Base-by-base conservation (phyloP, 2,113 vertebrate species). In the Aptenodytes patagonicus region DNA sequence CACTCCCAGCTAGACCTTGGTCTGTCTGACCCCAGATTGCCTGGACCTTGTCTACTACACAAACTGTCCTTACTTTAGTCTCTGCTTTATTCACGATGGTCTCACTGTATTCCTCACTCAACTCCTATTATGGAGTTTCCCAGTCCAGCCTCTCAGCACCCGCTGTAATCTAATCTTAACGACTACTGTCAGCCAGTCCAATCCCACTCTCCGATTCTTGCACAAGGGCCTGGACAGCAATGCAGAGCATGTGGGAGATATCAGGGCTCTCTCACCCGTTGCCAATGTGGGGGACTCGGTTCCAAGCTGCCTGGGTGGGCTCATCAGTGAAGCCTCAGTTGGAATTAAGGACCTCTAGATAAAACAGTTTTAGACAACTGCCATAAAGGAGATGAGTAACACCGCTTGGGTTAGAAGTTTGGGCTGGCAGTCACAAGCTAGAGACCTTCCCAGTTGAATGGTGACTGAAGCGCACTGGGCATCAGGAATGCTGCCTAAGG, bases 301-400 rank as follows among this genome's bases (percentile, higher is more conserved):
- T 97, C 82, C 90, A 92, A 80, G 83, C 90, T 57, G 62, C 85
- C 75, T 95, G 92, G 88, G 92, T 96, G 96, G 96, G 85, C 92
- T 88, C 85, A 60, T 55, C 78, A 79, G n/a, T n/a, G 44, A 64
- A 93, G 70, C 20, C 44, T 93, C 6, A 0, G 31, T 19, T 90
- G 28, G 75, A 85, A 86, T 69, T 72, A 92, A 83, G 75, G 29
- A 72, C n/a, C 16, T 88, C 85, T 61, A 90, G 58, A 95, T 88
- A 83, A 88, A 92, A 69, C 49, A 40, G 28, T 46, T 96, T 83
- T 57, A 79, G 62, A 47, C 29, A 94, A 87, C 54, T 69, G 75
- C 47, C 44, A 36, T 55, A 44, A 92, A 72, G 52, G 47, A 91
- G 52, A 76, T 47, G 65, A 76, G n/a, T 90, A 92, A 28, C 34